A percentile compares a stretch with the other conserved stretches of the same genome.
Evolutionary conservation across 2,113 vertebrate genomes (phyloP).

Genomic region (Himantopus leucocephalus): DNA sequence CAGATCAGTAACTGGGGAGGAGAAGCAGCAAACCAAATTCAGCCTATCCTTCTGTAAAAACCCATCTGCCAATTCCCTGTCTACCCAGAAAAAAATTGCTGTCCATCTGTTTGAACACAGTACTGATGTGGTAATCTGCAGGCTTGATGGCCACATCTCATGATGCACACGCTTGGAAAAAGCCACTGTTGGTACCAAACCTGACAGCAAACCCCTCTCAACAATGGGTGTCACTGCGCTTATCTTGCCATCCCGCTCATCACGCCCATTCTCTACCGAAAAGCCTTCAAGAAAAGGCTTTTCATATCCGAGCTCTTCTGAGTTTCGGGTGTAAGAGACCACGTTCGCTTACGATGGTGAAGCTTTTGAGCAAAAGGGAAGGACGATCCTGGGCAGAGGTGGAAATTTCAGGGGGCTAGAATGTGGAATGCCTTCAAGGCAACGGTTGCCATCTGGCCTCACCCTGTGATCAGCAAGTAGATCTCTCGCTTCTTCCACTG

Average conservation of each 20-base stretch:
- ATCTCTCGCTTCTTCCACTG: not conserved
- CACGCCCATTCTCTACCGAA: not conserved
- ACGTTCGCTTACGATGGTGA: not conserved
- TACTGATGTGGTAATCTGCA: not conserved
- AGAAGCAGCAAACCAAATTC: not conserved
- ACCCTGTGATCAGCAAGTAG: not conserved
- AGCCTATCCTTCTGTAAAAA: not conserved
- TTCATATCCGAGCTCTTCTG: not conserved
- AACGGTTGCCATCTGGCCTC: not conserved
- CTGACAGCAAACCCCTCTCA: not conserved
- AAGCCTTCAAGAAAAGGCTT: not conserved
- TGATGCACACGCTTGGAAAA: not conserved
- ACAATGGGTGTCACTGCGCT: not conserved
- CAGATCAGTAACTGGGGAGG: not conserved
- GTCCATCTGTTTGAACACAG: not conserved
- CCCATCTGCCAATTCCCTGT: not conserved
- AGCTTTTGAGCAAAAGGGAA: not conserved
- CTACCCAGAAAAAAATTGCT: not conserved
- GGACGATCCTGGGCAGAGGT: not conserved
- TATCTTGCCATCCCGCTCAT: not conserved
- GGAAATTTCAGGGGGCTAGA: not conserved
- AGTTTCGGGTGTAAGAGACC: not conserved
- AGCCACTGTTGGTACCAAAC: not conserved
- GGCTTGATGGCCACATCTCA: not conserved
- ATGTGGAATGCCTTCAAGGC: not conserved